These are phyloP conservation scores for Atethmia centrago DNA, from an alignment of 2,888 invertebrate species.

Conservation along the genomic window DNA sequence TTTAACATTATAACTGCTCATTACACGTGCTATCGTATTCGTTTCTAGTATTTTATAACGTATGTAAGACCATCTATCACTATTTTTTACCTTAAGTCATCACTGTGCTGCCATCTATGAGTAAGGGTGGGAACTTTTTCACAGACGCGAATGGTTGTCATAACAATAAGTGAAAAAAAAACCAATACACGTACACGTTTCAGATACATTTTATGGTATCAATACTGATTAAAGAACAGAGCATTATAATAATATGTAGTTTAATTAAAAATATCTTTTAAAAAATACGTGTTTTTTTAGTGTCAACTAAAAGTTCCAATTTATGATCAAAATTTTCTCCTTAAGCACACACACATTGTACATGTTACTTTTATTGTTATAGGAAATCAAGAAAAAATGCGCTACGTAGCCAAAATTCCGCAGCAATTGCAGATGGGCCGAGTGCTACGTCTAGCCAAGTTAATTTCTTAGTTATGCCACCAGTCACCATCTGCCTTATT, in stretches of 20 bases:
- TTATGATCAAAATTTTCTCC: background rate
- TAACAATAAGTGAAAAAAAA: background rate
- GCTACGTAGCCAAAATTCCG: conserved; percentile 25
- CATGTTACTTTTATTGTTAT: background rate
- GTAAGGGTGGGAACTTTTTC: conserved; percentile 27
- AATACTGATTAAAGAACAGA: background rate
- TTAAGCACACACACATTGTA: background rate
- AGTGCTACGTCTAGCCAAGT: background rate
- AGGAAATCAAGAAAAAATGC: background rate
- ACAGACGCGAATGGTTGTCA: conserved; percentile 7
- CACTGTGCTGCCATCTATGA: conserved; percentile 56
- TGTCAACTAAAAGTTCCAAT: background rate
- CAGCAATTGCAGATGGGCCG: background rate
- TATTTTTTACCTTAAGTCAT: background rate
- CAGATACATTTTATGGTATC: background rate
- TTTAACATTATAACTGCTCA: background rate
- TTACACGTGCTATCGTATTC: background rate
- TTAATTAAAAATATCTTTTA: background rate
- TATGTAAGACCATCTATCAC: background rate
- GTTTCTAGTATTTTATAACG: background rate
- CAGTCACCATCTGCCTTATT: background rate
- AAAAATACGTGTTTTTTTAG: too few species aligned
- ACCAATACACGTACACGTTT: background rate
- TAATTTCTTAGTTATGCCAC: background rate
- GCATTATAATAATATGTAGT: too few species aligned